phyloP scores from a whole-genome alignment of 1,140 invertebrate genomes.

The Drosophila punjabiensis region DNA sequence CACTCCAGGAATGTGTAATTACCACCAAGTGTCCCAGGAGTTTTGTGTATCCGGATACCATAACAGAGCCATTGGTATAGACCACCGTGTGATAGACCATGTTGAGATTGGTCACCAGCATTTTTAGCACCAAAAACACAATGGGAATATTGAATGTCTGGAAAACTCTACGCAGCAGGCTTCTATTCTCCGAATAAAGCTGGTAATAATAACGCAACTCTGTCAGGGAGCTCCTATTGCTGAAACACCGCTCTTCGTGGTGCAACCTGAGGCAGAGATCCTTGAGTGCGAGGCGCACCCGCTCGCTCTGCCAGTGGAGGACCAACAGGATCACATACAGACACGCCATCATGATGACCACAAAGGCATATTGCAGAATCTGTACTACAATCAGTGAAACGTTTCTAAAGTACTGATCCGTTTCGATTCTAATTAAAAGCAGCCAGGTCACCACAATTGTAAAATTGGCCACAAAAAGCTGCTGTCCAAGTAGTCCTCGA shows the following conservation, averaged over 20 bases:
- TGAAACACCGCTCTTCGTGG: not conserved
- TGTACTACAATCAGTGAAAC: conserved; percentile 10
- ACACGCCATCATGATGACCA: conserved; percentile 13
- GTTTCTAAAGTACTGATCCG: not conserved
- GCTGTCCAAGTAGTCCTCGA: conserved; percentile 9
- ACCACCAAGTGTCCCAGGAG: conserved; percentile 16
- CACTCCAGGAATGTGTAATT: conserved; percentile 32
- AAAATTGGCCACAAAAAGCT: conserved; percentile 1
- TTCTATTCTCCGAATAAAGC: conserved; percentile 15
- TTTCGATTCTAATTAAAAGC: conserved; percentile 15
- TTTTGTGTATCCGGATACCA: not conserved
- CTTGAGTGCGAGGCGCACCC: conserved; percentile 9
- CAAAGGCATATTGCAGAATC: conserved; percentile 23
- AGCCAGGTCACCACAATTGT: not conserved
- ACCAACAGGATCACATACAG: conserved; percentile 14
- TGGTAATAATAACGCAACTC: not conserved
- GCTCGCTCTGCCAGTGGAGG: conserved; percentile 37
- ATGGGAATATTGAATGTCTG: conserved; percentile 15
- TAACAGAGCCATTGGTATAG: conserved; percentile 11
- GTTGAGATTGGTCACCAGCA: conserved; percentile 42
- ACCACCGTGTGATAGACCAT: conserved; percentile 39
- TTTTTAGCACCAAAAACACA: conserved; percentile 29
- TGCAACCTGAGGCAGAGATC: not conserved
- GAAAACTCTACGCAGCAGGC: conserved; percentile 5
- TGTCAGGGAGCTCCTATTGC: not conserved